Percentiles rank a stretch among this genome's conserved stretches.
Conservation (phyloP, 2,888 invertebrate genomes). For the Heliconius hortense region DNA sequence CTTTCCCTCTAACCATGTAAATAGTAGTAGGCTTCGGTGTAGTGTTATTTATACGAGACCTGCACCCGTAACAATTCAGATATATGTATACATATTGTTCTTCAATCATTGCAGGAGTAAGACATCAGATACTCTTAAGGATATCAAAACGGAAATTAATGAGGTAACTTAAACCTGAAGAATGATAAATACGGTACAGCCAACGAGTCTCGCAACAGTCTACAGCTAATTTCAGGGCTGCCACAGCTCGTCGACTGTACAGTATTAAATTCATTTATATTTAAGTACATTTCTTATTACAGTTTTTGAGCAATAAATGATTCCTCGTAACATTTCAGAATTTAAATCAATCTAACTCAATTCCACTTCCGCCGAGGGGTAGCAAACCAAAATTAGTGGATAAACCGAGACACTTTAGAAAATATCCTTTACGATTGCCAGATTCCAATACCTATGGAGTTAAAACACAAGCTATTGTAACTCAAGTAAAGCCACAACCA, state of each 20-base stretch:
- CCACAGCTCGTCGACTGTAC: background rate
- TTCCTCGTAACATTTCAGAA: conserved; percentile 51
- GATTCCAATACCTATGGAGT: conserved; percentile 24
- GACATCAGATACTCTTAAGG: conserved; percentile 4
- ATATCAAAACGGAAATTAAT: background rate
- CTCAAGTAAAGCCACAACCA: conserved; percentile 34
- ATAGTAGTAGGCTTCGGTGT: no score
- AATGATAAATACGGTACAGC: background rate
- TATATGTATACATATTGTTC: background rate
- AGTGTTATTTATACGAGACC: no score
- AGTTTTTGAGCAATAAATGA: background rate
- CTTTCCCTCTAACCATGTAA: no score
- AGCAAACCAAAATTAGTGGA: conserved; percentile 66
- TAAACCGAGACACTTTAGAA: conserved; percentile 67
- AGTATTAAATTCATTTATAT: background rate
- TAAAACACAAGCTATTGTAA: background rate
- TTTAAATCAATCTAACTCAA: conserved; percentile 49
- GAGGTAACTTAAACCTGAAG: background rate
- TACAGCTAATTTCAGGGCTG: background rate
- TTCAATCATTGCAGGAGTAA: background rate
- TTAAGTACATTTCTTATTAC: background rate
- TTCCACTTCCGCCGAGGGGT: conserved; percentile 67
- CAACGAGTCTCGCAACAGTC: background rate
- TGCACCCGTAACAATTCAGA: no score
- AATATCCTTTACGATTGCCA: conserved; percentile 62